Conservation (phyloP, 2,888 invertebrate genomes). For the Lumbricus terrestris region DNA sequence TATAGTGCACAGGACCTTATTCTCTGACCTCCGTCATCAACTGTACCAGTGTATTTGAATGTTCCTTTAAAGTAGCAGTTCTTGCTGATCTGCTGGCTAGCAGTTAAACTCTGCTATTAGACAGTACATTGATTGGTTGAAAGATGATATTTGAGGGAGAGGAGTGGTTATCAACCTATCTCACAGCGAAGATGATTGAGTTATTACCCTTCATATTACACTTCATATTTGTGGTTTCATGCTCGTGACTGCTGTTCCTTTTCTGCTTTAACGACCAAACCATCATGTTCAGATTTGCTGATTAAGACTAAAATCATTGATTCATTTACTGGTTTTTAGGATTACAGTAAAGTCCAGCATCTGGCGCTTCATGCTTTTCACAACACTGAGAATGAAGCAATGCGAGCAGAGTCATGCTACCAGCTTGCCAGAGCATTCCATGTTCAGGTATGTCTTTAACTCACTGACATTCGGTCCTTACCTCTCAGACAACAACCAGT, state of each 20-base stretch:
- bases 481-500: no score
- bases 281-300: not conserved
- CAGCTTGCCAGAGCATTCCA: slow-evolving; percentile 94
- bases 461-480: not conserved
- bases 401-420: slow-evolving; percentile 97
- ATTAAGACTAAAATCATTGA: not conserved
- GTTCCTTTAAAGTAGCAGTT: no score
- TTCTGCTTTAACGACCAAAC: not conserved
- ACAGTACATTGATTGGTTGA: not conserved
- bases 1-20: no score
- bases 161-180: not conserved
- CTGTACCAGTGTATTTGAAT: no score
- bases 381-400: slow-evolving; percentile 97
- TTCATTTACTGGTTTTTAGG: not conserved
- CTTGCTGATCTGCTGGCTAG: no score
- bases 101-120: not conserved
- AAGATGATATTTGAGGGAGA: not conserved
- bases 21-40: no score
- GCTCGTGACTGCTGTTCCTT: not conserved
- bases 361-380: slow-evolving; percentile 95
- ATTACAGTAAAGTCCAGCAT: slow-evolving; percentile 89
- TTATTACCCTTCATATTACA: not conserved
- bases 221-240: not conserved
- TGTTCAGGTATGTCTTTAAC: slow-evolving; percentile 63
- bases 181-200: not conserved